A percentile compares a stretch with the other conserved stretches of the same genome.
Evolutionary conservation across 2,113 vertebrate genomes (phyloP).

Genomic region (Morone saxatilis): DNA sequence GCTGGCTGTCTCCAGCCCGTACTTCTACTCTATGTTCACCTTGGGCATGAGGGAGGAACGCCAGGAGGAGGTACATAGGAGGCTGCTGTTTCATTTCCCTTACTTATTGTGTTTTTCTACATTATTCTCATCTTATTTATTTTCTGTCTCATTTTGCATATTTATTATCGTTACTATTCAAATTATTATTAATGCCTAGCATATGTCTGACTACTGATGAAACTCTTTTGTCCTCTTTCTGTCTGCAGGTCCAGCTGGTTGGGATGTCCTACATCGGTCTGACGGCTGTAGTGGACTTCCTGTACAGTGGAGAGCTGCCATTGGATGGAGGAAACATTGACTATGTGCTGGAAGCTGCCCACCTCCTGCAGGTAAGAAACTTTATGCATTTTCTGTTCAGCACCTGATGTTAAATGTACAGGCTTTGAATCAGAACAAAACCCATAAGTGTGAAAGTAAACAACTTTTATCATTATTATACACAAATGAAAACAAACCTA

Average conservation of each 20-base stretch:
- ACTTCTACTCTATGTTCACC: conserved; percentile 98
- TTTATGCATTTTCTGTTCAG: neutral
- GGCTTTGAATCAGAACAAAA: neutral
- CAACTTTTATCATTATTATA: no score
- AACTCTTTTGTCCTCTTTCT: neutral
- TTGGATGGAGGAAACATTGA: conserved; percentile 94
- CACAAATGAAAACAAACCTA: no score
- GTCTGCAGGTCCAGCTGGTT: conserved; percentile 87
- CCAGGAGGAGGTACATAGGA: conserved; percentile 84
- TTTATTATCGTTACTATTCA: no score
- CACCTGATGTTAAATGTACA: no score
- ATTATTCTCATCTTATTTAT: neutral
- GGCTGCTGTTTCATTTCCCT: neutral
- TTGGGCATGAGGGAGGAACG: conserved; percentile 94
- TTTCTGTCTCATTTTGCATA: neutral
- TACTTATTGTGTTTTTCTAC: neutral
- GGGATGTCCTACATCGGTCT: conserved; percentile 92
- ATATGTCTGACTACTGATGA: no score
- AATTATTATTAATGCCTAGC: no score
- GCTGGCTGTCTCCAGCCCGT: conserved; percentile 93
- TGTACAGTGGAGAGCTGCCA: conserved; percentile 91
- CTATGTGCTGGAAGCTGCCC: conserved; percentile 91
- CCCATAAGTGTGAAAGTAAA: no score
- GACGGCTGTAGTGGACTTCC: conserved; percentile 93
- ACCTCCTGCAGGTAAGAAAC: conserved; percentile 88